Evolutionary conservation across 2,888 invertebrate species (phyloP).

Genomic region (Pristionchus exspectatus): DNA sequence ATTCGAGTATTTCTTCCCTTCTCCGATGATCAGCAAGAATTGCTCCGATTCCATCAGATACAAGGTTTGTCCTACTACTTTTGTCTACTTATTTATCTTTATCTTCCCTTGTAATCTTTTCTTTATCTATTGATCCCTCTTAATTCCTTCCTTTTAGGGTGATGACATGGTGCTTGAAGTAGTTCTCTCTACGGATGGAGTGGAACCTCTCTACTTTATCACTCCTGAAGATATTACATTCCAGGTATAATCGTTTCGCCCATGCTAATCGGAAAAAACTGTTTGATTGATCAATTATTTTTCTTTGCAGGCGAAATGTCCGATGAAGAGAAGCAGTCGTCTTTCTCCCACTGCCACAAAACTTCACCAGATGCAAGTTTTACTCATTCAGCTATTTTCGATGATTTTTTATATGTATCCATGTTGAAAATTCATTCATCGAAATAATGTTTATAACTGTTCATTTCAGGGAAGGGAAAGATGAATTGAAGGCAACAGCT

Average conservation of each 20-base stretch:
- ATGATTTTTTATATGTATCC: no score
- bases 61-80: no score
- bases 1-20: conserved; percentile 78
- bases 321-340: conserved; percentile 2
- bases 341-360: neutral
- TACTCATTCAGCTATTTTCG: no score
- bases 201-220: conserved; percentile 79
- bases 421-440: neutral
- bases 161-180: conserved; percentile 77
- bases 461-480: neutral
- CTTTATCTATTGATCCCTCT: neutral
- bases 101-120: no score
- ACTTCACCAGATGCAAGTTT: conserved; percentile 16
- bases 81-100: no score
- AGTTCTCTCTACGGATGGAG: conserved; percentile 79
- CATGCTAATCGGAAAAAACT: no score
- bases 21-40: conserved; percentile 75
- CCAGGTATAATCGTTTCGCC: no score
- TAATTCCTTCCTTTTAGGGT: conserved; percentile 60
- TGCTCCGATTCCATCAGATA: conserved; percentile 78
- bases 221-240: conserved; percentile 78
- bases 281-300: neutral
- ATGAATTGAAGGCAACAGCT: conserved; percentile 46
- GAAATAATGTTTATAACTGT: neutral
- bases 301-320: conserved; percentile 47